Evolutionary conservation across 2,888 invertebrate genomes (phyloP), one percentile per base, ranked within the genome.

Genomic region (Cataglyphis altisquamis): DNA sequence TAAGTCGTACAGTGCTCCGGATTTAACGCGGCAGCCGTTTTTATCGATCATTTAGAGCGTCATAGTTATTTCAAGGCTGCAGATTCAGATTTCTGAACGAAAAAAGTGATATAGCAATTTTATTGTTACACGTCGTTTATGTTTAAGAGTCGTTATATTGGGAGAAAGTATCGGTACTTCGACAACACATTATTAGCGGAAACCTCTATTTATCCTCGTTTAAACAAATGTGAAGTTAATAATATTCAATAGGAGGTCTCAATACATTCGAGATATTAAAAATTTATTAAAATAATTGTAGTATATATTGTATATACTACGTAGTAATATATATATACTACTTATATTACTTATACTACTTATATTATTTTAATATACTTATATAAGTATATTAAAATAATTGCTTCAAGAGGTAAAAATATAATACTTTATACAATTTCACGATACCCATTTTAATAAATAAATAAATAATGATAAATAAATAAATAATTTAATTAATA

Each of bases 31-130:
- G n/a, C 68, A 32, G 45, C 60, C 41, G 64, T 64, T 72, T 74
- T 62, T 87, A 90, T 90, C 86, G 90, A 90, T 90, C 75, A 88
- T 72, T 81, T 68, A 21, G 25, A 52, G 73, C 64, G 84, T 32
- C 32, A 32, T 77, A 88, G 85, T 85, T 86, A 21, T 8, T 21
- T 55, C 90, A 90, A 90, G 88, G 90, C 45, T 83, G 57, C 45
- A n/a, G 60, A 64, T 78, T 62, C 73, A 73, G 78, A 67, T 83
- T 82, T 73, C 64, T 87, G 86, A 90, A 90, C 88, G 89, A 84
- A 85, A 85, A 74, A 82, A 87, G 82, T 62, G 55, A 74, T 73
- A 36, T 74, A 83, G 85, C 81, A 83, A 85, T 66, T 75, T 36
- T 55, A 25, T 81, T 39, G 60, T 63, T 64, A 52, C 64, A 29